phyloP scores from a whole-genome alignment of 1,140 invertebrate species.

The Vanessa atalanta region DNA sequence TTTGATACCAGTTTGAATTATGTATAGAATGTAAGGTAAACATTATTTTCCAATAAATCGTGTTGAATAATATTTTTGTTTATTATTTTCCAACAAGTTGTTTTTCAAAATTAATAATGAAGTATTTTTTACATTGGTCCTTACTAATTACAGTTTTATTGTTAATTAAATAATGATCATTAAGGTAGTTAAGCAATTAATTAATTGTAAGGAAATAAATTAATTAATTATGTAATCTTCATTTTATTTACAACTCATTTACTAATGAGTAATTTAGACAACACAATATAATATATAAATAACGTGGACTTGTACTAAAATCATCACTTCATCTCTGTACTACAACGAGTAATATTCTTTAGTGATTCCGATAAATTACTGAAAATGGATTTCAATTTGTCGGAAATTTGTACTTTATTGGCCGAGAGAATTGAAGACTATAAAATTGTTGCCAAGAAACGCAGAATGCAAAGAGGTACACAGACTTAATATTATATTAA shows the following conservation, averaged over 20 bases:
- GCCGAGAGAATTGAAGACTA: constrained; percentile 29
- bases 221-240: neutral
- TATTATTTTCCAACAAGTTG: neutral
- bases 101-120: neutral
- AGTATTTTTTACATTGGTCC: neutral
- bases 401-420: constrained; percentile 30
- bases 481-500: neutral
- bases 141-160: neutral
- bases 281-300: neutral
- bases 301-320: no score
- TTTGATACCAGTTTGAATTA: neutral
- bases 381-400: constrained; percentile 29
- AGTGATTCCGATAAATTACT: neutral
- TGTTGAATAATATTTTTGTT: constrained; percentile 2
- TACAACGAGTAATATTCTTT: neutral
- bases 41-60: constrained; percentile 21
- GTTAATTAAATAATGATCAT: neutral
- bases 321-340: neutral
- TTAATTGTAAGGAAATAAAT: neutral
- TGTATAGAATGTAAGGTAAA: constrained; percentile 5
- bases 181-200: neutral
- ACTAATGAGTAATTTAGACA: constrained; percentile 3
- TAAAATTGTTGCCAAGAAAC: constrained; percentile 17
- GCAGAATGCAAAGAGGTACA: constrained; percentile 24
- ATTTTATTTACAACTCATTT: neutral